A percentile compares a stretch with the other conserved stretches of the same genome.
phyloP scores from a whole-genome alignment of 2,888 invertebrate genomes.

The Leucophenga maculata region DNA sequence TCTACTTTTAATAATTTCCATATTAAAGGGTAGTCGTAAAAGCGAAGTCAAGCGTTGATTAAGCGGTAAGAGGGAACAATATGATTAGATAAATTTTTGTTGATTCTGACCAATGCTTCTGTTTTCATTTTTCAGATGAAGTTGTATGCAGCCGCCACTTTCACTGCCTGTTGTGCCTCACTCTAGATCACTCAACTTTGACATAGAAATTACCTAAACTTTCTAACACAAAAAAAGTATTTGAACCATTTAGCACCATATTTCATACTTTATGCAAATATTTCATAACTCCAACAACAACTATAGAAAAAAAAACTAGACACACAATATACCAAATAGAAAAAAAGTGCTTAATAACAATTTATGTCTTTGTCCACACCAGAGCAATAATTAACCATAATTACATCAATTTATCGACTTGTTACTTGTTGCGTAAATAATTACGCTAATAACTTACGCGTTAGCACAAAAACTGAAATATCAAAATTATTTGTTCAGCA shows the following conservation, averaged over 20 bases:
- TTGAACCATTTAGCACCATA: no score
- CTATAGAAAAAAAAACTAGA: neutral
- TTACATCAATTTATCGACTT: constrained; percentile 34
- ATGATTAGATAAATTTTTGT: no score
- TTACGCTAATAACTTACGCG: constrained; percentile 45
- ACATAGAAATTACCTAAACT: constrained; percentile 28
- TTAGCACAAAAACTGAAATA: constrained; percentile 21
- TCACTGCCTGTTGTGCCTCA: constrained; percentile 34
- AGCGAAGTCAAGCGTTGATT: no score
- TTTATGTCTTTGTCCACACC: constrained; percentile 19
- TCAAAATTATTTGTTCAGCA: constrained; percentile 24
- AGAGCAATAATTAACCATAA: constrained; percentile 33
- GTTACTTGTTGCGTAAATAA: constrained; percentile 58
- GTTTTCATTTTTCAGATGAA: no score
- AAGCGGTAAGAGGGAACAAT: no score
- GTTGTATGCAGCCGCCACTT: constrained; percentile 33
- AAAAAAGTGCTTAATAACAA: neutral
- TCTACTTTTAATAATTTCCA: no score
- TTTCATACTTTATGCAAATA: neutral
- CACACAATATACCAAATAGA: neutral
- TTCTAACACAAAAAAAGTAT: no score
- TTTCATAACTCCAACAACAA: constrained; percentile 22
- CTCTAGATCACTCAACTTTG: neutral
- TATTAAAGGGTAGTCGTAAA: no score
- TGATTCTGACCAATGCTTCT: no score